Conservation (phyloP, 1,140 invertebrate genomes). For the Ectropis grisescens region DNA sequence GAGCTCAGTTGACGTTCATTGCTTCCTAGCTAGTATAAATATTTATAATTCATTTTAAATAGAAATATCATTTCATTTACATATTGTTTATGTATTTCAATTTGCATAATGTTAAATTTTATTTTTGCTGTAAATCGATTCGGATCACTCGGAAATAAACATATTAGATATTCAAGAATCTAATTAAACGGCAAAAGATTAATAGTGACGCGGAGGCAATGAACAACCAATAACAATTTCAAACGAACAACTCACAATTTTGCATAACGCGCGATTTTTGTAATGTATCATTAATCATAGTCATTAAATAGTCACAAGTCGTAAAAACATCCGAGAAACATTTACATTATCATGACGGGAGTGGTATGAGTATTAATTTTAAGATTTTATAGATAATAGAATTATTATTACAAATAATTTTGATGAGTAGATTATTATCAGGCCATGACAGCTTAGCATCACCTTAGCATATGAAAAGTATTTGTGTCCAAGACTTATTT, state of each 20-base stretch:
- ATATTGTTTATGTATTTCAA: no score
- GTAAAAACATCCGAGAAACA: conserved; percentile 41
- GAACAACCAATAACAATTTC: conserved; percentile 36
- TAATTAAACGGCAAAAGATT: no score
- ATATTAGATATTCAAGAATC: no score
- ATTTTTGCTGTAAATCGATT: no score
- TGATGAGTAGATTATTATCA: conserved; percentile 46
- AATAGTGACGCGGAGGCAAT: no score
- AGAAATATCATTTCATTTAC: no score
- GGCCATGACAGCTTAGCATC: conserved; percentile 53
- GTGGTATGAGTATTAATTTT: conserved; percentile 50
- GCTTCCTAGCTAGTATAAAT: conserved; percentile 17
- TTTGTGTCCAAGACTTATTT: conserved; percentile 36
- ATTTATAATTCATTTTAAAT: no score
- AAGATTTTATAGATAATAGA: conserved; percentile 45
- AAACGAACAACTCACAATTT: conserved; percentile 34
- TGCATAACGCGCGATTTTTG: conserved; percentile 20
- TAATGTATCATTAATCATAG: conserved; percentile 37
- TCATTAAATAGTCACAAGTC: conserved; percentile 34
- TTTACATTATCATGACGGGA: conserved; percentile 54
- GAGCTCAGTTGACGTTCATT: conserved; percentile 20
- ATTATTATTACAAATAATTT: conserved; percentile 48
- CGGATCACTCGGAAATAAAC: no score
- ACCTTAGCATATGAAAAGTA: conserved; percentile 32
- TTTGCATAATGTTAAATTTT: no score